These are phyloP conservation scores for Bostrychus sinensis DNA, from an alignment of 2,113 vertebrate species.

Conservation along the genomic window DNA sequence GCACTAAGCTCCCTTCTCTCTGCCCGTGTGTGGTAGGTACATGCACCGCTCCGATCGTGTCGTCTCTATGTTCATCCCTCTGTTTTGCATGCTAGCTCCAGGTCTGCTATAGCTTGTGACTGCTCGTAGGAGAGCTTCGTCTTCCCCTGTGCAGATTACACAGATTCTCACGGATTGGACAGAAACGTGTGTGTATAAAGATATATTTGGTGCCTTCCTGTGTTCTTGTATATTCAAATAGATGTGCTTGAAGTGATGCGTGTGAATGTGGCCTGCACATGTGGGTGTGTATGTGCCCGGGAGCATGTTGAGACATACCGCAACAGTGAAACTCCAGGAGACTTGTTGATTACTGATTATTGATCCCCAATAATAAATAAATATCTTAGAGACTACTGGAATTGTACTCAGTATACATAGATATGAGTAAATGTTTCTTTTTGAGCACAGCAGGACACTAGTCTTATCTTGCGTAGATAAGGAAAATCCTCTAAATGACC, in stretches of 20 bases:
- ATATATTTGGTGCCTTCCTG: slow-evolving; percentile 16
- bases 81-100: slow-evolving; percentile 72
- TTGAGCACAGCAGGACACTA: slow-evolving; percentile 33
- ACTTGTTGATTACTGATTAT: slow-evolving; percentile 71
- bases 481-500: slow-evolving; percentile 18
- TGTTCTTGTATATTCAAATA: slow-evolving; percentile 45
- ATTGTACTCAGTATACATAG: not conserved
- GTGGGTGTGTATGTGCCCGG: slow-evolving; percentile 57
- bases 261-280: slow-evolving; percentile 63
- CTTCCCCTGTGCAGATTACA: slow-evolving; percentile 54
- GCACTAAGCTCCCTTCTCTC: slow-evolving; percentile 83
- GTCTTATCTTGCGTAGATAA: slow-evolving; percentile 19
- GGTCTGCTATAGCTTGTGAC: slow-evolving; percentile 57
- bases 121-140: slow-evolving; percentile 42
- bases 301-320: slow-evolving; percentile 43
- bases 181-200: slow-evolving; percentile 25
- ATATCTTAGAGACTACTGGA: slow-evolving; percentile 1
- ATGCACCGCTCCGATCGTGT: slow-evolving; percentile 63
- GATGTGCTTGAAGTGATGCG: slow-evolving; percentile 40
- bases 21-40: slow-evolving; percentile 86
- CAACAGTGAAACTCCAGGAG: slow-evolving; percentile 54
- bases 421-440: slow-evolving; percentile 21
- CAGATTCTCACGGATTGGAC: slow-evolving; percentile 42
- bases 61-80: slow-evolving; percentile 49
- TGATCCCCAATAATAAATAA: slow-evolving; percentile 16